Base-by-base conservation (phyloP, 2,113 vertebrate genomes). In the Grus americana region DNA sequence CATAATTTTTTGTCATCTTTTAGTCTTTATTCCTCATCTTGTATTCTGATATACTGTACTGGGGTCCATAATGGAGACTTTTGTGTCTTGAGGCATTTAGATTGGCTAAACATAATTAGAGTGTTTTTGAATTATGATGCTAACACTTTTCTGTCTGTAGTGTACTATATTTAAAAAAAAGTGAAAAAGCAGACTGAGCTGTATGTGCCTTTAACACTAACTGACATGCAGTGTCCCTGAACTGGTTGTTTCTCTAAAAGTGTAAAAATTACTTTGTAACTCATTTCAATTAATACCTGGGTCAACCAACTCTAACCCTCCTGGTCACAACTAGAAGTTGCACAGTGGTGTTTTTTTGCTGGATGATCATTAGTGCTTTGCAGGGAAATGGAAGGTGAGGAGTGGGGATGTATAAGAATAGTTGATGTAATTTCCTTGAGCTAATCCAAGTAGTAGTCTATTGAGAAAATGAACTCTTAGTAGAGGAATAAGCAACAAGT, bases 401-500 rank as follows among this genome's bases (percentile, higher is more conserved):
- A 65, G 32, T 27, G 18, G 44, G 40, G 38, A 20, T 85, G 30
- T 86, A 32, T 88, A 57, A 66, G 75, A 85, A 66, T 30, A 92
- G 40, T 24, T 92, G 63, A 80, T 59, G 36, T 79, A 4, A 79
- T 65, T 94, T 94, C 50, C 57, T 73, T 95, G 21, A 81, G 66
- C 50, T 93, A 92, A 92, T 86, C 42, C 24, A 88, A 38, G 72
- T 62, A 42, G 87, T 92, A 90, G 95, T 92, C 66, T 74, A 3
- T 55, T 50, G 40, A 88, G 74, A 92, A 94, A 93, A 91, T 71
- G 78, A 93, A 68, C 42, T 63, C 9, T 13, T 82, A 21, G 13
- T 79, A 78, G 30, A 79, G 73, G 65, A 75, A 49, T 66, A 90
- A 84, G 36, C 54, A 65, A 20, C 5, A 62, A 94, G 5, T 71